phyloP scores from a whole-genome alignment of 92 coral and sea anemone genomes.

The Umimayanthus chanpuru region DNA sequence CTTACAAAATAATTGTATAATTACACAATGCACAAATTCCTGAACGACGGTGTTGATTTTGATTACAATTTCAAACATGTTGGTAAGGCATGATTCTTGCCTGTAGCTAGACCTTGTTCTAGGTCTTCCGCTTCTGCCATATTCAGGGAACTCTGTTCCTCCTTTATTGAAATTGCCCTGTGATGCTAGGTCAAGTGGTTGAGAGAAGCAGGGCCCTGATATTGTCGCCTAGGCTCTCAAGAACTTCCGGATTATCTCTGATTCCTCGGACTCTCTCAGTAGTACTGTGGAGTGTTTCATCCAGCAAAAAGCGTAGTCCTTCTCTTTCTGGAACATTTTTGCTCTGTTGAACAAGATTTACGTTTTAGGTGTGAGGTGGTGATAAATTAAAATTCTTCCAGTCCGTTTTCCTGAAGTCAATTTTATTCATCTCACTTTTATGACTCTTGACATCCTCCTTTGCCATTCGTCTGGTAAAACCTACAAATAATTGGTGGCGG shows the following conservation, averaged over 20 bases:
- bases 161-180: constrained; percentile 1
- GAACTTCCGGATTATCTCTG: constrained; percentile 19
- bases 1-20: too few species aligned
- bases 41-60: too few species aligned
- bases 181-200: background rate
- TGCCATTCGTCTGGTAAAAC: constrained; percentile 38
- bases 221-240: constrained; percentile 15
- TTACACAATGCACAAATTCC: too few species aligned
- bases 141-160: background rate
- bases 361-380: constrained; percentile 34
- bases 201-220: constrained; percentile 5
- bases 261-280: constrained; percentile 4
- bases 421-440: constrained; percentile 23
- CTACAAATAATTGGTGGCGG: constrained; percentile 35
- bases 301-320: constrained; percentile 14
- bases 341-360: constrained; percentile 37
- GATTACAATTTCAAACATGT: too few species aligned
- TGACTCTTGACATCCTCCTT: constrained; percentile 40
- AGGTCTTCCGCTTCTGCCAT: constrained; percentile 10
- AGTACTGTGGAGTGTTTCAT: background rate
- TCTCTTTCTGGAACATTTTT: constrained; percentile 23
- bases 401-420: constrained; percentile 23
- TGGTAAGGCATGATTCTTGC: constrained; percentile 13
- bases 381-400: constrained; percentile 22
- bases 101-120: constrained; percentile 34